phyloP scores from a whole-genome alignment of 2,797 vertebrate genomes.

The Brachyrhaphis roseni region DNA sequence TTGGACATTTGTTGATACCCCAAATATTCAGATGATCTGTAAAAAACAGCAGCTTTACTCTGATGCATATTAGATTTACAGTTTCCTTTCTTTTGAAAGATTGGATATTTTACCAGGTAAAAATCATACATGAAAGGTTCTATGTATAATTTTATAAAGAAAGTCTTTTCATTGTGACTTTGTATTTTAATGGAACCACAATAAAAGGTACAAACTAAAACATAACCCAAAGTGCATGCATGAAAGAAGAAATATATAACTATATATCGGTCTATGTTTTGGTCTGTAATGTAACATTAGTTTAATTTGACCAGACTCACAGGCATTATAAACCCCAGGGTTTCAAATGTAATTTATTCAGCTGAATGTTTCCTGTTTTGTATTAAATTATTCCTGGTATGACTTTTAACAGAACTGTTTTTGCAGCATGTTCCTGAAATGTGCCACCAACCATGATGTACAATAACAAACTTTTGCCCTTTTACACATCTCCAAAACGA shows the following conservation, averaged over 20 bases:
- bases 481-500: slow-evolving; percentile 16
- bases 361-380: slow-evolving; percentile 14
- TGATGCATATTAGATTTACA: not conserved
- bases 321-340: not conserved
- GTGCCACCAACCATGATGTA: slow-evolving; percentile 4
- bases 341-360: slow-evolving; percentile 12
- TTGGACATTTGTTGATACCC: not conserved
- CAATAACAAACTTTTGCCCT: slow-evolving; percentile 9
- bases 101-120: not conserved
- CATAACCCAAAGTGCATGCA: not conserved
- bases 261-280: not conserved
- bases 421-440: slow-evolving; percentile 26
- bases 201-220: not conserved
- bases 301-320: not conserved
- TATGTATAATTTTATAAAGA: not conserved
- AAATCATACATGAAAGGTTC: not conserved
- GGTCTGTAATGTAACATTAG: not conserved
- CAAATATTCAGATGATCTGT: not conserved
- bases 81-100: not conserved
- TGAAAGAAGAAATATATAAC: not conserved
- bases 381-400: slow-evolving; percentile 38
- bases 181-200: not conserved
- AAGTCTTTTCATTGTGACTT: not conserved
- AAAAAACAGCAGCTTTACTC: not conserved
- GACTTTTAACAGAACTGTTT: slow-evolving; percentile 10